phyloP scores from a whole-genome alignment of 2,797 vertebrate genomes.

The Ctenopoma multispine region DNA sequence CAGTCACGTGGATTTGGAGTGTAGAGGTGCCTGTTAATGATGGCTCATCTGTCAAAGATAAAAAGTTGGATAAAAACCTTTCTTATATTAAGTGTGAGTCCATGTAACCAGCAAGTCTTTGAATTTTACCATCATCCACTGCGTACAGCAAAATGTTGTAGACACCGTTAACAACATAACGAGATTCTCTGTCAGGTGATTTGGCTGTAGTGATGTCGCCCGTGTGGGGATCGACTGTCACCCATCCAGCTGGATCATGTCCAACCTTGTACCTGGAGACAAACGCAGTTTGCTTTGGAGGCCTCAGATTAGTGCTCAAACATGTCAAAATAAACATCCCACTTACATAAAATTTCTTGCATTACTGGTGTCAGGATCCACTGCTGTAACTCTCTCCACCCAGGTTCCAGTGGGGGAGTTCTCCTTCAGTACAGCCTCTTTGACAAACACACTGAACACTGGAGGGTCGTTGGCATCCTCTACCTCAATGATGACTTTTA shows the following conservation, averaged over 20 bases:
- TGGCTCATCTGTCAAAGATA: conserved; percentile 62
- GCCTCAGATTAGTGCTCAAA: not conserved
- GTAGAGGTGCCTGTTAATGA: conserved; percentile 75
- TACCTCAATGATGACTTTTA: conserved; percentile 61
- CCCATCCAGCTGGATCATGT: conserved; percentile 78
- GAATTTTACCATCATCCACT: conserved; percentile 74
- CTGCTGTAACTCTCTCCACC: conserved; percentile 64
- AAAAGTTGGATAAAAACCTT: not conserved
- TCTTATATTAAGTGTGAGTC: not conserved
- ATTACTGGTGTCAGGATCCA: conserved; percentile 66
- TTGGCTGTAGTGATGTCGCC: conserved; percentile 70
- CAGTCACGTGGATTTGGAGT: conserved; percentile 67
- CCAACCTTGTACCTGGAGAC: conserved; percentile 70
- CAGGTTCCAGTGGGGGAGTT: conserved; percentile 62
- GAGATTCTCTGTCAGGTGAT: conserved; percentile 75
- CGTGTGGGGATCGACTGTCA: conserved; percentile 71
- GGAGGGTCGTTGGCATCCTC: conserved; percentile 80
- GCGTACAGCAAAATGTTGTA: conserved; percentile 75
- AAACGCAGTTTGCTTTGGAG: not conserved
- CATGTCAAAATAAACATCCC: not conserved
- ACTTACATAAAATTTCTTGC: conserved; percentile 65
- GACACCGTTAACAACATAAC: conserved; percentile 61
- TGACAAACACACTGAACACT: conserved; percentile 38
- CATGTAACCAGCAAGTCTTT: not conserved
- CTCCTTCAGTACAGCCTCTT: conserved; percentile 59